A percentile compares a stretch with the other conserved stretches of the same genome.
Evolutionary conservation across 2,888 invertebrate genomes (phyloP).

Genomic region (Muschampia plurimacula): DNA sequence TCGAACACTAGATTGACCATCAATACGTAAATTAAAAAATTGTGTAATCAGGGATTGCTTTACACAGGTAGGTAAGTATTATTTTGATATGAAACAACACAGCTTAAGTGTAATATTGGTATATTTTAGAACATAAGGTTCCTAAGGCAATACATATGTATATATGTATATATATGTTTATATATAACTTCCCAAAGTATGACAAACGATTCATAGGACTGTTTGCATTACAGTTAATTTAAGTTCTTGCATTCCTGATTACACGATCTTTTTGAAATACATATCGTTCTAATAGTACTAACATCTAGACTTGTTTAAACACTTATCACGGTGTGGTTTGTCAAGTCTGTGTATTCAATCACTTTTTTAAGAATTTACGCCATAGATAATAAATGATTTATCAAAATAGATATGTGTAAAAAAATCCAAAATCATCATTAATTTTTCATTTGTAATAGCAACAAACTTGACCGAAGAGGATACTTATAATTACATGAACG

Average conservation of each 20-base stretch:
- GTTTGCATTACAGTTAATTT: not conserved
- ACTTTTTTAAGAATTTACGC: constrained; percentile 54
- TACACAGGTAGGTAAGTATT: not conserved
- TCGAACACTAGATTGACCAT: constrained; percentile 53
- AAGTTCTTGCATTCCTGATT: constrained; percentile 48
- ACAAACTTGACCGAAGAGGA: constrained; percentile 46
- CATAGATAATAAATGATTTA: constrained; percentile 45
- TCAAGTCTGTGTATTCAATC: constrained; percentile 56
- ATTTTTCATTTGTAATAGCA: constrained; percentile 22
- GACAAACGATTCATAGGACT: not conserved
- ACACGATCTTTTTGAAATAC: constrained; percentile 69
- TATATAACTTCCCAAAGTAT: not conserved
- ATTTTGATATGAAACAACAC: not conserved
- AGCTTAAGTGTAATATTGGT: no score
- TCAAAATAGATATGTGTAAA: constrained; percentile 15
- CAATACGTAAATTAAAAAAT: constrained; percentile 58
- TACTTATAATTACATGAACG: constrained; percentile 47
- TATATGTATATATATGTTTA: no score
- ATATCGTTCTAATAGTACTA: constrained; percentile 65
- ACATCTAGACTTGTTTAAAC: constrained; percentile 66
- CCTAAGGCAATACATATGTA: no score
- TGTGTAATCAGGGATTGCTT: constrained; percentile 55
- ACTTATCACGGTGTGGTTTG: constrained; percentile 57
- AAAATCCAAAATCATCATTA: not conserved
- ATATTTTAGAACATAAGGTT: no score